Evolutionary conservation across 2,888 invertebrate genomes (phyloP).

Genomic region (Cryptocephalus moraei): DNA sequence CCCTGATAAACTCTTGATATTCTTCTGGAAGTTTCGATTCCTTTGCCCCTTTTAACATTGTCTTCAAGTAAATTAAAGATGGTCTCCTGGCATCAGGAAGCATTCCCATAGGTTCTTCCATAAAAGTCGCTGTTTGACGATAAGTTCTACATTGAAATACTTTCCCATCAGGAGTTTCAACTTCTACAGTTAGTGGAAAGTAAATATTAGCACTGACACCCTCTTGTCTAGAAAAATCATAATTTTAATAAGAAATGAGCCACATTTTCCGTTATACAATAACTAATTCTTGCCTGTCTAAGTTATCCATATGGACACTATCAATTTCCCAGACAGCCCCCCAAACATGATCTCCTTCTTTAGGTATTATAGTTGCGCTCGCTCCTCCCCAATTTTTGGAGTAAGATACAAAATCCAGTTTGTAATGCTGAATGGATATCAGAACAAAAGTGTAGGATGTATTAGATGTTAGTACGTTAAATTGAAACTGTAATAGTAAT

Average conservation of each 20-base stretch:
- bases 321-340: constrained; percentile 73
- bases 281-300: constrained; percentile 51
- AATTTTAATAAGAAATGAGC: too few relatives aligned
- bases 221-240: constrained; percentile 58
- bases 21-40: constrained; percentile 62
- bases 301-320: constrained; percentile 46
- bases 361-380: constrained; percentile 72
- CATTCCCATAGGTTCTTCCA: constrained; percentile 31
- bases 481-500: too few relatives aligned
- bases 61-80: constrained; percentile 64
- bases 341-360: constrained; percentile 49
- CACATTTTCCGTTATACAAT: too few relatives aligned
- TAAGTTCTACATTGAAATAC: constrained; percentile 57
- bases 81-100: constrained; percentile 58
- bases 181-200: constrained; percentile 50
- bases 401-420: constrained; percentile 56
- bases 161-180: constrained; percentile 45
- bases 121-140: constrained; percentile 53
- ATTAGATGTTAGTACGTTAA: too few relatives aligned
- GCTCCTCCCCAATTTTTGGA: constrained; percentile 69
- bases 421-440: constrained; percentile 43
- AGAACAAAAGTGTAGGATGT: too few relatives aligned
- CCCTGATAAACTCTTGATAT: constrained; percentile 60
- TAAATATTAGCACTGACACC: constrained; percentile 61
- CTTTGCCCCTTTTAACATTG: constrained; percentile 62